Percentiles rank a stretch among this genome's conserved stretches.
Conservation (phyloP, 2,113 vertebrate species). For the Alethe diademata region DNA sequence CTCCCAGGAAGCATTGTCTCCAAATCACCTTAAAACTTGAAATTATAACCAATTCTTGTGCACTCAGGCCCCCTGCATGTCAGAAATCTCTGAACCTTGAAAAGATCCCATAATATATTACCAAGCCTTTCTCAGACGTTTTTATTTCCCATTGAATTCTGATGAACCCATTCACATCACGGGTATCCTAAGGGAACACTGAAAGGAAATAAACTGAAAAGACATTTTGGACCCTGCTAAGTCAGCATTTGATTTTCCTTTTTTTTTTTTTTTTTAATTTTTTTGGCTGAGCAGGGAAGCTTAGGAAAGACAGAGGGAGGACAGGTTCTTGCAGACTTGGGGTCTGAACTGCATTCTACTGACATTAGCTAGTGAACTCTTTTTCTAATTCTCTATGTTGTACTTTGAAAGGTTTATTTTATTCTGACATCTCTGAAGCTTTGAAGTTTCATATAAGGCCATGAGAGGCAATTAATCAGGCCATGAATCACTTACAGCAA, state of each 20-base stretch:
- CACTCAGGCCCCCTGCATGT: background rate
- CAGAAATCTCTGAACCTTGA: slow-evolving; percentile 22
- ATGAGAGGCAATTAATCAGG: background rate
- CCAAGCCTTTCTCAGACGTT: background rate
- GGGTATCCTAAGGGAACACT: slow-evolving; percentile 18
- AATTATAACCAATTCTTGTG: slow-evolving; percentile 1
- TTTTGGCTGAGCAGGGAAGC: background rate
- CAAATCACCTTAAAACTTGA: background rate
- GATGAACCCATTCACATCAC: slow-evolving; percentile 30
- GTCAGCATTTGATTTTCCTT: background rate
- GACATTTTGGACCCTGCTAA: slow-evolving; percentile 12
- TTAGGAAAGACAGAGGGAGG: background rate
- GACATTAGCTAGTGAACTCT: background rate
- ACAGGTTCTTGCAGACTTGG: background rate
- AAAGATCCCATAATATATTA: background rate
- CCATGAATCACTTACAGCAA: background rate
- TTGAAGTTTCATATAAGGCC: background rate
- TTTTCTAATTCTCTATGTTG: background rate
- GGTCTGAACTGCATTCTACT: background rate
- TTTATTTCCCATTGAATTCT: background rate
- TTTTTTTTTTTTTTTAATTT: no score
- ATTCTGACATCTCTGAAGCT: background rate
- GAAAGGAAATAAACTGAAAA: slow-evolving; percentile 21
- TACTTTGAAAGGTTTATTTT: background rate
- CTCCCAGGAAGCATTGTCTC: background rate